Base-by-base conservation (phyloP, 2,113 vertebrate species). In the Camelus bactrianus region DNA sequence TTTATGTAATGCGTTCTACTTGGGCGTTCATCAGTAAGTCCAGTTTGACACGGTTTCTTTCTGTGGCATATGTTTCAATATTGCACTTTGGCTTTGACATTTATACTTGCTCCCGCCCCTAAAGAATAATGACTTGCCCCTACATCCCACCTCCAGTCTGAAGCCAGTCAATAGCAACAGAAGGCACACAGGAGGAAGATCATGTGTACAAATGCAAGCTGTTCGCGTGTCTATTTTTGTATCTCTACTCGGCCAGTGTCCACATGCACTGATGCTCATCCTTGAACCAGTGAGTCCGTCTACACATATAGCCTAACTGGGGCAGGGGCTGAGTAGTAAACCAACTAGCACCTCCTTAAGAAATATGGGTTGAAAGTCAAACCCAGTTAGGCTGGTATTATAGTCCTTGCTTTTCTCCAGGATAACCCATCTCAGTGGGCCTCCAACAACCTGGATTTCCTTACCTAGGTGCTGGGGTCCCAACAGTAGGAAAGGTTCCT, bases 11-110 rank as follows among this genome's bases (percentile, higher is more conserved):
- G 11, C 12, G 9, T 91, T 93, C 86, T 72, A 19, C 83, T 38
- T 87, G 58, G 67, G n/a, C 52, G 94, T 93, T 95, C 77, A 84
- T 94, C 81, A 95, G 38, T 77, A 60, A 96, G 90, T 54, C 56
- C 54, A 88, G 77, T 81, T 73, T 95, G 90, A 92, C 54, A 48
- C 3, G 48, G 52, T 54, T 75, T 69, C 69, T 92, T 87, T 69
- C 46, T 56, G 20, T n/a, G 69, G 69, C 60, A 8, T 50, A 14
- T 72, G 52, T 86, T 94, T 93, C 77, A 96, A 70, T 65, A 92
- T 12, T 70, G 28, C 17, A 83, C 75, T 92, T 96, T 62, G 58
- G 73, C 80, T 92, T 56, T 95, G 90, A 80, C 56, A 92, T 87
- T 92, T 96, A 69, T 35, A 84, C 60, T 83, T 88, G 46, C 81